Base-by-base conservation (phyloP, 1,140 invertebrate genomes). In the Linepithema humile region DNA sequence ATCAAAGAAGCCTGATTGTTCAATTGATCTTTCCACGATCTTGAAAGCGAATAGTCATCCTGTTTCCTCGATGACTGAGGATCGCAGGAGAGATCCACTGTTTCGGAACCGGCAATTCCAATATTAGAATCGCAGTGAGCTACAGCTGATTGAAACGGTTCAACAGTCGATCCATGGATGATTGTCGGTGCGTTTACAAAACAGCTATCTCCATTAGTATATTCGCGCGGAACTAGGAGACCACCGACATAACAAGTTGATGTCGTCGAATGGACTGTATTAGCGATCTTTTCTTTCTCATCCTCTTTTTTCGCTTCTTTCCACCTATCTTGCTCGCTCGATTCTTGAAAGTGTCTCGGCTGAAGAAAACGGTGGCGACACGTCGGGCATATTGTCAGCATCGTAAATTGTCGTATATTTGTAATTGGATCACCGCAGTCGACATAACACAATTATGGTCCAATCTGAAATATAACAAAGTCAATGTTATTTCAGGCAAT, bases 341-440 rank as follows among this genome's bases (percentile, higher is more conserved):
- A n/a, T 6, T 77, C 29, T 40, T 12, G 32, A 77, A 92, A 92
- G 84, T 92, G 92, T 40, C 90, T 92, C 9, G 90, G 77, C 29
- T n/a, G n/a, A n/a, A 93, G 92, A 91, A 95, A 95, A 29, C 94
- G 93, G 91, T 96, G 96, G 88, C 95, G 95, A 94, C 96, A 96
- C 91, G 96, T 96, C 60, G 96, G 96, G 90, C 96, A 96, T 65
- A 93, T 75, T 73, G 92, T 94, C 93, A 94, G 85, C 92, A 94
- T 92, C 62, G 50, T 80, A 35, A 26, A 32, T n/a, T 38, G 29
- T 35, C 59, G 26, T 55, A 38, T 10, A 6, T 32, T 69, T 7
- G 50, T 4, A 67, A 53, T 0, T 26, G 62, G 38, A 43, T 32
- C 26, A 55, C 38, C 5, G 17, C 45, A 69, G 57, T 65, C 72